Evolutionary conservation across 2,888 invertebrate genomes (phyloP).

Genomic region (Andrena bicolor): DNA sequence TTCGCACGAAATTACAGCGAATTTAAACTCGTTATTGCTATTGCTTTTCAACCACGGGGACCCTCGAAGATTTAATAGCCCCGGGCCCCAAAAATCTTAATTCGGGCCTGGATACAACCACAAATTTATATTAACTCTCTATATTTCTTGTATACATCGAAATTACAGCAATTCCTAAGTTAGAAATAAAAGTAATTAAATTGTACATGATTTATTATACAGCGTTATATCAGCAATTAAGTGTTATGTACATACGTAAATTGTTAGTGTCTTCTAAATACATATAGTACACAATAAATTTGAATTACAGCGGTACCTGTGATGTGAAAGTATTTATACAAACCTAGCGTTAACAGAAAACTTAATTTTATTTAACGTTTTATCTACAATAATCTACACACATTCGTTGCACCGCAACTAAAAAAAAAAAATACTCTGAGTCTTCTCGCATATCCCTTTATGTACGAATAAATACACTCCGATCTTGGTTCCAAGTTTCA

Average conservation of each 20-base stretch:
- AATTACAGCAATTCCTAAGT: conserved; percentile 25
- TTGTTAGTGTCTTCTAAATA: conserved; percentile 36
- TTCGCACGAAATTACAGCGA: too few species aligned
- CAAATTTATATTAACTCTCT: not conserved
- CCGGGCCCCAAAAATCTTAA: too few species aligned
- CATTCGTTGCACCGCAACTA: not conserved
- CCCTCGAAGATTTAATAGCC: too few species aligned
- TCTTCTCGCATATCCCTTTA: not conserved
- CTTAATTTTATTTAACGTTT: conserved; percentile 11
- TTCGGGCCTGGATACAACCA: too few species aligned
- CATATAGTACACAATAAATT: conserved; percentile 34
- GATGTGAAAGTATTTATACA: conserved; percentile 31
- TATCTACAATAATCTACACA: not conserved
- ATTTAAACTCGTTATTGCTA: too few species aligned
- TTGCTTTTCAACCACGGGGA: too few species aligned
- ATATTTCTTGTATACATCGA: conserved; percentile 3
- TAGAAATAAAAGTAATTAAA: conserved; percentile 23
- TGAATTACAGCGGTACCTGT: not conserved
- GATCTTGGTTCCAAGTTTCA: not conserved
- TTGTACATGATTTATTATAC: conserved; percentile 12
- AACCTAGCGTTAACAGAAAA: conserved; percentile 21
- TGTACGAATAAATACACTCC: not conserved
- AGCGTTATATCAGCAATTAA: conserved; percentile 10
- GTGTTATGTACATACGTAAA: conserved; percentile 33
- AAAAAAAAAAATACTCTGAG: not conserved